phyloP scores from a whole-genome alignment of 2,113 vertebrate species.

The Caretta caretta region DNA sequence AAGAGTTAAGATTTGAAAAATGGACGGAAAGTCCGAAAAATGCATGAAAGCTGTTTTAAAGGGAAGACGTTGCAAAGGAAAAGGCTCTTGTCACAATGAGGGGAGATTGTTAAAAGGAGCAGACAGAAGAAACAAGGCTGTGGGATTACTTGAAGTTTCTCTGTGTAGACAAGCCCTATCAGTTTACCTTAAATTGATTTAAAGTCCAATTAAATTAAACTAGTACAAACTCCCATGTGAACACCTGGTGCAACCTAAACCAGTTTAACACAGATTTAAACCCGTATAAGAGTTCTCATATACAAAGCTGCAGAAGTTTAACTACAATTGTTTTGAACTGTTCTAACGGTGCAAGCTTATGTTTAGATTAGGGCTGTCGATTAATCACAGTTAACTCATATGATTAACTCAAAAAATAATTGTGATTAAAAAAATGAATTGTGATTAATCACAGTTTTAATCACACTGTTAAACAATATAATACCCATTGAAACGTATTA shows the following conservation, averaged over 20 bases:
- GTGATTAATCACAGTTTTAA: too few relatives aligned
- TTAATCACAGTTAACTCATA: too few relatives aligned
- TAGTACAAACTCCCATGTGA: background rate
- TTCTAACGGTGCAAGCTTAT: background rate
- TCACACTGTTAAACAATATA: too few relatives aligned
- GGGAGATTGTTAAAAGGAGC: background rate
- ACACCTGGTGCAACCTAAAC: background rate
- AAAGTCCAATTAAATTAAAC: background rate
- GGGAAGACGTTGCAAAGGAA: background rate
- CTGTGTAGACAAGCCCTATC: background rate
- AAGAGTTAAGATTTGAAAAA: background rate
- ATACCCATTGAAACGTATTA: too few relatives aligned
- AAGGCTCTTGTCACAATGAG: rapidly evolving
- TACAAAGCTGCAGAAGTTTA: background rate
- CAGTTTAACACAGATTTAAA: background rate
- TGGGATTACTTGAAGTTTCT: background rate
- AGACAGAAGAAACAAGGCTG: background rate
- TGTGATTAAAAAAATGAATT: too few relatives aligned
- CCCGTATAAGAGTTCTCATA: background rate
- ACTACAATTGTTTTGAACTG: background rate
- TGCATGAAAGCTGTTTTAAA: too few relatives aligned
- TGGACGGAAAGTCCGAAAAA: background rate
- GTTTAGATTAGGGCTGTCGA: background rate
- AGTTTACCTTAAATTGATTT: background rate
- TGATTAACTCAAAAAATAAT: too few relatives aligned